A percentile compares a stretch with the other conserved stretches of the same genome.
These are phyloP conservation scores for Psylliodes chrysocephalus DNA, from an alignment of 2,888 invertebrate genomes.

Conservation along the genomic window DNA sequence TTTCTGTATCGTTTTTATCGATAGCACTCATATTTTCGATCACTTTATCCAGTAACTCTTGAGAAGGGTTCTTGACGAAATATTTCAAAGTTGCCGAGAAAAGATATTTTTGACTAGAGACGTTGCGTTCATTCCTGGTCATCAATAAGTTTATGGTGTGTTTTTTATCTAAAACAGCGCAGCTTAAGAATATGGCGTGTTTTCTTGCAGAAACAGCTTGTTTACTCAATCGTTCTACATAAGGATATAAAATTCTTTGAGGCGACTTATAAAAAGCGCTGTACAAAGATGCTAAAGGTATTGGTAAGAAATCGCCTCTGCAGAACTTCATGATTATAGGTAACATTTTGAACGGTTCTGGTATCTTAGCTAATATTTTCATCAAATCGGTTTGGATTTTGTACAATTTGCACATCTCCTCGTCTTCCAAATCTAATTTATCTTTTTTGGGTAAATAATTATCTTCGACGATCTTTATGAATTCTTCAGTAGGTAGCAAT, in stretches of 20 bases:
- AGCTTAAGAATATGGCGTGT: constrained; percentile 44
- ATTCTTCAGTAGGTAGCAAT: constrained; percentile 40
- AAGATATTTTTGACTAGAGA: constrained; percentile 41
- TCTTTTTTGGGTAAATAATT: constrained; percentile 37
- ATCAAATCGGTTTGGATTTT: constrained; percentile 38
- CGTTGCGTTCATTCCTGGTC: constrained; percentile 29
- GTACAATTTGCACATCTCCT: constrained; percentile 37
- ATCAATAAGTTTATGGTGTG: constrained; percentile 24
- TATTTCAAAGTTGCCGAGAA: constrained; percentile 43
- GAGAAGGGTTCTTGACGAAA: constrained; percentile 42
- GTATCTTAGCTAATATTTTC: constrained; percentile 33
- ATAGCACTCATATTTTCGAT: constrained; percentile 36
- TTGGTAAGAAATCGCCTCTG: constrained; percentile 45
- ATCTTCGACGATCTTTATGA: constrained; percentile 32
- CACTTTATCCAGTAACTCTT: constrained; percentile 34
- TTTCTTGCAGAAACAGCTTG: constrained; percentile 45
- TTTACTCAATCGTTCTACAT: constrained; percentile 35
- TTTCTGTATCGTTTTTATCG: constrained; percentile 42
- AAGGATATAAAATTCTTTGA: constrained; percentile 34
- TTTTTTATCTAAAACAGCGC: constrained; percentile 35
- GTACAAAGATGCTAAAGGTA: constrained; percentile 39
- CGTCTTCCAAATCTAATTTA: constrained; percentile 40
- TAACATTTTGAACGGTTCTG: constrained; percentile 32
- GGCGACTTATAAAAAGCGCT: constrained; percentile 40
- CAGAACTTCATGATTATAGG: constrained; percentile 41